Base-by-base conservation (phyloP, 2,797 vertebrate species). In the Acestrorhynchus altus region DNA sequence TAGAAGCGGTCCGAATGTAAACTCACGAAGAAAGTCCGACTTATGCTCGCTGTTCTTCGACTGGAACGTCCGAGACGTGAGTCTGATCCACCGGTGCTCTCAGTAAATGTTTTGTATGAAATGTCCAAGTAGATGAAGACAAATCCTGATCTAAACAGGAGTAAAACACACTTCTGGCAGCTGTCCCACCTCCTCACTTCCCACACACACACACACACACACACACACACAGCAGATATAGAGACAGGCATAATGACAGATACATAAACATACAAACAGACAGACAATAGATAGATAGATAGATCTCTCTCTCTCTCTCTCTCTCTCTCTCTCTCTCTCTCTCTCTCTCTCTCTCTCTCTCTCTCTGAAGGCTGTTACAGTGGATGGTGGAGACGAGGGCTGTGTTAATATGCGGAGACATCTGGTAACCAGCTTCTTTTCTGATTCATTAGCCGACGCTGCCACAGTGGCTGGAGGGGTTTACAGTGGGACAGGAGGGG, bases 371-470 rank as follows among this genome's bases (percentile, higher is more conserved):
- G 92, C 93, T 91, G 85, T 93, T 93, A 92, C 92, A 93, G 92
- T 90, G 89, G 87, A 83, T 79, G 39, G 66, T 77, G 82, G 65
- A 86, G 0, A 87, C 89, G 88, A 81, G 88, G 90, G 91, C 92
- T 75, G 88, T 93, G 92, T 91, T 95, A 95, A 94, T 95, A 94
- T 94, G 90, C 89, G 83, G 86, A 92, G 92, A 95, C 94, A 95
- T 95, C 95, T 96, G 95, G 94, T 94, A 93, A 95, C 94, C 94
- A 95, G 94, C 92, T 94, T 95, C 94, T 87, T 93, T 95, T 94
- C 94, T 94, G 94, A 95, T 94, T 95, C 94, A 95, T 95, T 95
- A 95, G 90, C 93, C 89, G 91, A 92, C 90, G 86, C 82, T 89
- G 89, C 86, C 89, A 90, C 88, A 89, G 86, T 89, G 91, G 91